Evolutionary conservation across 1,140 invertebrate species (phyloP).

Genomic region (Brachionus sp.): DNA sequence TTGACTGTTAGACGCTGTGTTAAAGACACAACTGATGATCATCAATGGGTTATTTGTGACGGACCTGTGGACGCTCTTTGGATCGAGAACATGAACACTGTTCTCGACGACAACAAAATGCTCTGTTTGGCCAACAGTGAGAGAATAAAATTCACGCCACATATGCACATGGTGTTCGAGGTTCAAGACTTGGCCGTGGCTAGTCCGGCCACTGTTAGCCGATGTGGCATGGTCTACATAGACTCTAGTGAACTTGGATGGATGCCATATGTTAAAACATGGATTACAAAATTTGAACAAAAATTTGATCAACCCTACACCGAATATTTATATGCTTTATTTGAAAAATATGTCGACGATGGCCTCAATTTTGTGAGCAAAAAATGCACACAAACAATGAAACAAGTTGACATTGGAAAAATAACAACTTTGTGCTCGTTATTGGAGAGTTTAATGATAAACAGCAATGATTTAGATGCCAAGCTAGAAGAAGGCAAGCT

Average conservation of each 20-base stretch:
- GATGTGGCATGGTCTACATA: slow-evolving; percentile 62
- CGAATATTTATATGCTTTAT: slow-evolving; percentile 65
- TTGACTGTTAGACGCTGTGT: slow-evolving; percentile 56
- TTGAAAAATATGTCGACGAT: slow-evolving; percentile 65
- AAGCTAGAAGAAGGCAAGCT: slow-evolving; percentile 55
- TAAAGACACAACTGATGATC: slow-evolving; percentile 48
- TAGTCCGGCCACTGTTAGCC: slow-evolving; percentile 59
- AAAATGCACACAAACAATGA: slow-evolving; percentile 66
- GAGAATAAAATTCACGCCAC: slow-evolving; percentile 60
- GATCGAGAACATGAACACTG: slow-evolving; percentile 63
- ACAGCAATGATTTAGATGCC: slow-evolving; percentile 58
- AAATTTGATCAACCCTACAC: slow-evolving; percentile 50
- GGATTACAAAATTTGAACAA: slow-evolving; percentile 49
- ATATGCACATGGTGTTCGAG: slow-evolving; percentile 61
- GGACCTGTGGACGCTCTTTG: slow-evolving; percentile 60
- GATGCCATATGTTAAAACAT: slow-evolving; percentile 59
- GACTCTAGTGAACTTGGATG: slow-evolving; percentile 59
- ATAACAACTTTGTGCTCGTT: slow-evolving; percentile 70
- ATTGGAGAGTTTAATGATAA: slow-evolving; percentile 67
- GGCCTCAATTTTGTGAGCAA: slow-evolving; percentile 68
- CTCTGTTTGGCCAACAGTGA: slow-evolving; percentile 61
- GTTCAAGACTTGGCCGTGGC: slow-evolving; percentile 60
- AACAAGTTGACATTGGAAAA: slow-evolving; percentile 74
- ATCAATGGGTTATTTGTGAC: slow-evolving; percentile 46
- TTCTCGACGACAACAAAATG: slow-evolving; percentile 64